A percentile compares a stretch with the other conserved stretches of the same genome.
These are phyloP conservation scores for Numida meleagris DNA, from an alignment of 2,113 vertebrate species.

Conservation along the genomic window DNA sequence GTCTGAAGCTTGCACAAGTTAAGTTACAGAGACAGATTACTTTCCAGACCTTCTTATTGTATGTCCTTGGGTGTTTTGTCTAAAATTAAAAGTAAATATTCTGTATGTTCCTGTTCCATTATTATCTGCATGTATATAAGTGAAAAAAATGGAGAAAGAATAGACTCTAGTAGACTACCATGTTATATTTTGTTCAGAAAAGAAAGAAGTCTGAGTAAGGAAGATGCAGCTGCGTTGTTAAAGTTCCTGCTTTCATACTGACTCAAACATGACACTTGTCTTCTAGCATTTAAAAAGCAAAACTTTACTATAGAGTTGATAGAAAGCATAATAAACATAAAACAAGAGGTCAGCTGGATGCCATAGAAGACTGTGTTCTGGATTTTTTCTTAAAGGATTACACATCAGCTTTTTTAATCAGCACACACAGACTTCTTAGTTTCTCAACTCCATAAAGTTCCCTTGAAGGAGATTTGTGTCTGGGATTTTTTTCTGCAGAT, in stretches of 20 bases:
- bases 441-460: not conserved
- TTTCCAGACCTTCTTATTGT: constrained; percentile 2
- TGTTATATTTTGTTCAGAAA: not conserved
- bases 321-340: not conserved
- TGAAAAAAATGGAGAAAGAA: not conserved
- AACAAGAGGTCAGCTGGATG: not conserved
- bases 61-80: not conserved
- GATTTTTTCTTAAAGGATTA: not conserved
- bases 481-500: not conserved
- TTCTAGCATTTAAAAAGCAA: not conserved
- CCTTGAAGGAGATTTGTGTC: not conserved
- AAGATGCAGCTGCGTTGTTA: not conserved
- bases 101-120: not conserved
- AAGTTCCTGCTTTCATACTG: not conserved
- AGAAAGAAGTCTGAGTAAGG: not conserved
- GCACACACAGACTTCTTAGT: not conserved
- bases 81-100: not conserved
- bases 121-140: not conserved
- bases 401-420: not conserved
- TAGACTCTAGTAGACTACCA: not conserved
- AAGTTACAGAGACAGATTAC: constrained; percentile 48
- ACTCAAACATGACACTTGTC: not conserved
- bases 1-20: constrained; percentile 27
- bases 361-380: not conserved
- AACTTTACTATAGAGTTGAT: not conserved